Evolutionary conservation across 2,113 vertebrate species (phyloP).

Genomic region (Vidua chalybeata): DNA sequence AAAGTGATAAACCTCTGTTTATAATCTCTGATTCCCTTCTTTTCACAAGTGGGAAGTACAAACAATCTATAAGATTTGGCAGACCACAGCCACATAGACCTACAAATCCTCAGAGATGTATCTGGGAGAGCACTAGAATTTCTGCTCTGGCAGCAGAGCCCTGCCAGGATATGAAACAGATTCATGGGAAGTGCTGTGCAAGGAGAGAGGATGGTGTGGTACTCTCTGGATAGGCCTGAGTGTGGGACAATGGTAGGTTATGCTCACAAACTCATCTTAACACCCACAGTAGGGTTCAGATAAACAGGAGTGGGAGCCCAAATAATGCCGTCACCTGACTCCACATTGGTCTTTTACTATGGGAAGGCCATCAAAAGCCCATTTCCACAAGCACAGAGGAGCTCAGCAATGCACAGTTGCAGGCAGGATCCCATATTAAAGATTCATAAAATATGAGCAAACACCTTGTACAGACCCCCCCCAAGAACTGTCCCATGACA

Average conservation of each 20-base stretch:
- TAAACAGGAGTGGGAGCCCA: background rate
- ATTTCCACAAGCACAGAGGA: background rate
- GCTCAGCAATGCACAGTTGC: background rate
- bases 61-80: background rate
- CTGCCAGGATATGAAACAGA: background rate
- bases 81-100: background rate
- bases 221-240: background rate
- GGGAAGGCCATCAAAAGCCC: background rate
- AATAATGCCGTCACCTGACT: background rate
- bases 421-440: background rate
- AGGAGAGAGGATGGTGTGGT: background rate
- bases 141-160: accelerated
- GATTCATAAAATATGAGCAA: background rate
- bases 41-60: background rate
- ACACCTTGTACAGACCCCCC: background rate
- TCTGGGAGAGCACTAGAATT: background rate
- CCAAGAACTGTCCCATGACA: background rate
- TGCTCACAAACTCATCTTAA: background rate
- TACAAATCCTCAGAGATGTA: background rate
- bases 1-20: background rate
- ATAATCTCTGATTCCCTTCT: background rate
- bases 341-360: background rate
- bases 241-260: background rate
- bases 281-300: background rate
- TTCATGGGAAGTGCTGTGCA: background rate